Evolutionary conservation across 2,113 vertebrate species (phyloP), one percentile per base, ranked within the genome.

Genomic region (Elgaria multicarinata): DNA sequence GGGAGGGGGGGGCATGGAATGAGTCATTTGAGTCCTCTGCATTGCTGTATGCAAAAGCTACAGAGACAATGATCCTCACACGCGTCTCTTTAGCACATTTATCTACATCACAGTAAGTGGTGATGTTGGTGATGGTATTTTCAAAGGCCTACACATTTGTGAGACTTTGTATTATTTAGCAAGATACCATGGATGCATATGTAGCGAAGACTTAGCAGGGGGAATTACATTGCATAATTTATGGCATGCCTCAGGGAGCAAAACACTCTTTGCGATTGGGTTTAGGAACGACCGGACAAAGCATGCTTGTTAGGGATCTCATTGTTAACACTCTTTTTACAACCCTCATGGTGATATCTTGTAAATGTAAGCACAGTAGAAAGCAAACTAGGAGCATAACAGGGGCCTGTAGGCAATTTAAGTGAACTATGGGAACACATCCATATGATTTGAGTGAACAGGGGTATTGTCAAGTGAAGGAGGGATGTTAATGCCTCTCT

Each of bases 141-240:
- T 74, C 78, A 62, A 82, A 82, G n/a, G n/a, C 28, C 58, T 75
- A 64, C 20, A 20, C 24, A 85, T 71, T 33, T 76, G 4, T 22
- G 7, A 66, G 74, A 36, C 33, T 4, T 50, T 84, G n/a, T 89
- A 72, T 87, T 84, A 14, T 53, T 90, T 58, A 39, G 46, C 44
- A 4, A 0, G 76, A 36, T 31, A 20, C 24, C 66, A 58, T 69
- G 22, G 4, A 0, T 36, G 66, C 18, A 5, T 84, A 66, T 33
- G 58, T 14, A 33, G 13, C 36, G 36, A 90, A 0, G 8, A 77
- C 0, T 10, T 50, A 2, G 0, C 0, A 24, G 24, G 69, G 72
- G 74, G 87, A 90, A 83, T 75, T 33, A n/a, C 44, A 64, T 10
- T 55, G 80, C 46, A 1, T 91, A 87, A 87, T 92, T 93, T 91